Evolutionary conservation across 1,140 invertebrate genomes (phyloP).

Genomic region (Cotesia chilonis): DNA sequence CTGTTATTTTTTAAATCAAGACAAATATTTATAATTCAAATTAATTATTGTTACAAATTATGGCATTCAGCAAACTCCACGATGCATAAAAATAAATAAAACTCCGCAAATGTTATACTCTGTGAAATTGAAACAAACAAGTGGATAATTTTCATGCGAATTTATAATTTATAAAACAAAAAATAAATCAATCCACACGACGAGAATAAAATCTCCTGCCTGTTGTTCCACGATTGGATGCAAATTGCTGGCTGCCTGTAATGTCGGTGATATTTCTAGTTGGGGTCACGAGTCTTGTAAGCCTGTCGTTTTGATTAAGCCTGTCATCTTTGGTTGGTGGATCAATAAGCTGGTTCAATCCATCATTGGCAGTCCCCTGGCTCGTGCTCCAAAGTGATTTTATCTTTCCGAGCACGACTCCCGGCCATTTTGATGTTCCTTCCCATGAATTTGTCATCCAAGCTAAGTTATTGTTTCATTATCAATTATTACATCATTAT

Average conservation of each 20-base stretch:
- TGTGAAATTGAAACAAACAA: too few relatives aligned
- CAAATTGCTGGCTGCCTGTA: slow-evolving; percentile 19
- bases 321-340: slow-evolving; percentile 55
- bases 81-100: slow-evolving; percentile 24
- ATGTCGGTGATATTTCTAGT: slow-evolving; percentile 31
- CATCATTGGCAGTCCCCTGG: slow-evolving; percentile 72
- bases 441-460: slow-evolving; percentile 69
- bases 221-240: slow-evolving; percentile 20
- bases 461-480: slow-evolving; percentile 45
- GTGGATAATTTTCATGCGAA: neutral
- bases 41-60: neutral
- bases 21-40: neutral
- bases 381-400: slow-evolving; percentile 83
- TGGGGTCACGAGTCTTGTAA: slow-evolving; percentile 31
- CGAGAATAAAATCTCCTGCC: slow-evolving; percentile 37
- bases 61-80: slow-evolving; percentile 21
- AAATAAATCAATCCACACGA: slow-evolving; percentile 17
- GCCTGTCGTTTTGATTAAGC: slow-evolving; percentile 47
- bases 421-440: slow-evolving; percentile 74
- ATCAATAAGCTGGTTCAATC: slow-evolving; percentile 78
- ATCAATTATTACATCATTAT: neutral
- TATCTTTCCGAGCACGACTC: slow-evolving; percentile 84
- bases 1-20: neutral
- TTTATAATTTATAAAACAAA: slow-evolving; percentile 7
- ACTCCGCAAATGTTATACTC: neutral